These are phyloP conservation scores for Siniperca obscura DNA, from an alignment of 2,797 vertebrate species.

Conservation along the genomic window DNA sequence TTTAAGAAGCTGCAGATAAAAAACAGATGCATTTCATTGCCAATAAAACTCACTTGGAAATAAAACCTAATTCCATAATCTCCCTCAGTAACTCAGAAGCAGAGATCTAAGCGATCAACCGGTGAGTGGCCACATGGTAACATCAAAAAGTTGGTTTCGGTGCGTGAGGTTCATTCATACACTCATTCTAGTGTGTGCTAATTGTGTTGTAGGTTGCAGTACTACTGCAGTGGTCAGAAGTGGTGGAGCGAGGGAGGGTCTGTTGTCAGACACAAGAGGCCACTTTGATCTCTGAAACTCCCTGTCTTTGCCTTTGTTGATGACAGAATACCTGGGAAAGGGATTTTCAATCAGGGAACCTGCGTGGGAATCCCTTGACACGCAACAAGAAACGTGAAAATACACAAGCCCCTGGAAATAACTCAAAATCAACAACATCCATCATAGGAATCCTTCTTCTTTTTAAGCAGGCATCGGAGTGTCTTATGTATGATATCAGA, in stretches of 20 bases:
- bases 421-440: conserved; percentile 59
- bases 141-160: conserved; percentile 24
- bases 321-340: conserved; percentile 71
- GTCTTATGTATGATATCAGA: conserved; percentile 78
- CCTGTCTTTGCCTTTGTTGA: conserved; percentile 68
- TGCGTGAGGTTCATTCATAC: conserved; percentile 12
- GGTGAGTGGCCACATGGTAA: conserved; percentile 8
- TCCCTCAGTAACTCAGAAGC: conserved; percentile 27
- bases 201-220: conserved; percentile 2
- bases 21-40: conserved; percentile 61
- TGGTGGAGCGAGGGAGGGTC: conserved; percentile 48
- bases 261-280: conserved; percentile 61
- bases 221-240: conserved; percentile 33
- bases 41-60: conserved; percentile 42
- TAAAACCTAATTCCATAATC: conserved; percentile 53
- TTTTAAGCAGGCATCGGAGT: conserved; percentile 57
- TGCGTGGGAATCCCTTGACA: conserved; percentile 81
- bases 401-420: conserved; percentile 51
- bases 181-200: conserved; percentile 9
- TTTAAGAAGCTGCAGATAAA: conserved; percentile 52
- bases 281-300: conserved; percentile 78
- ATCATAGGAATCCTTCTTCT: conserved; percentile 55
- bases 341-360: conserved; percentile 76
- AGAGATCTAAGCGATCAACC: background rate
- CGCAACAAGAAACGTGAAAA: conserved; percentile 62